phyloP scores from a whole-genome alignment of 2,113 vertebrate species.

The Crotalus viridis region DNA sequence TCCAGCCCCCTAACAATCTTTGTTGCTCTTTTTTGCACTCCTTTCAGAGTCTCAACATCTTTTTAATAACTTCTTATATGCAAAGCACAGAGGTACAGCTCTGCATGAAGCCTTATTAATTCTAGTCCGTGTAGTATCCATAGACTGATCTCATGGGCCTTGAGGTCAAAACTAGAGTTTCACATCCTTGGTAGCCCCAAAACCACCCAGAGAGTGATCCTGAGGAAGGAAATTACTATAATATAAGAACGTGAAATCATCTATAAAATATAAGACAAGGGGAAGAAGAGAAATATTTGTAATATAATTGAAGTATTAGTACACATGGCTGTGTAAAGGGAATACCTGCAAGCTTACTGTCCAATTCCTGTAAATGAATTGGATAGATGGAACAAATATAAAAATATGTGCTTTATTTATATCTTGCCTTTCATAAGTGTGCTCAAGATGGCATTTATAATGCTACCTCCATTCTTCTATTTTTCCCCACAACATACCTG shows the following conservation, averaged over 20 bases:
- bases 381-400: background rate
- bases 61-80: background rate
- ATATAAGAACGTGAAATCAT: background rate
- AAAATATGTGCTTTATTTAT: background rate
- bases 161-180: background rate
- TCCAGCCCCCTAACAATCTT: background rate
- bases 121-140: background rate
- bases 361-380: background rate
- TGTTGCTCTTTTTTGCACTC: background rate
- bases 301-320: background rate
- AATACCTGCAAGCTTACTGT: background rate
- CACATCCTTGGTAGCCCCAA: background rate
- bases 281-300: background rate
- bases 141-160: background rate
- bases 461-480: background rate
- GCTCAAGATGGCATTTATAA: background rate
- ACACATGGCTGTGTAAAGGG: background rate
- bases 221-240: background rate
- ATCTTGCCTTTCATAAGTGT: background rate
- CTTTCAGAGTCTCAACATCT: background rate
- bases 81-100: background rate
- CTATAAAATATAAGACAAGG: background rate
- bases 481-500: background rate
- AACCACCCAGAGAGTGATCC: background rate
- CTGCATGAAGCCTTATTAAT: background rate